phyloP scores from a whole-genome alignment of 2,113 vertebrate species.

The Manacus vitellinus region DNA sequence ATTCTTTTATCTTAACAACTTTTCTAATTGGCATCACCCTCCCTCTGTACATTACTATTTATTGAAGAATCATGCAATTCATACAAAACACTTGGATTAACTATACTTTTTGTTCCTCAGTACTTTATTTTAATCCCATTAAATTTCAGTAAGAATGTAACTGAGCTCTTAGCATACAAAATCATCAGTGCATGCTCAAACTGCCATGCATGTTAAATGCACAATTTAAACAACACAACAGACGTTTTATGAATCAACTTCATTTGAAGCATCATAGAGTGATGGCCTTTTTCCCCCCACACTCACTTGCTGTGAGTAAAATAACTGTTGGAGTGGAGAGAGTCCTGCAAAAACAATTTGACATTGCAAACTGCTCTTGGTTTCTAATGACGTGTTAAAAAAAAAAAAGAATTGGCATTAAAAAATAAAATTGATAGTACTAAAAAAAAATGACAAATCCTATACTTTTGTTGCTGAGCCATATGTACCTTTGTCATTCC shows the following conservation, averaged over 20 bases:
- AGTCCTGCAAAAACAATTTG: neutral
- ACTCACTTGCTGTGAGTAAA: neutral
- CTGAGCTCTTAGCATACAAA: slow-evolving; percentile 35
- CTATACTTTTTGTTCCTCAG: slow-evolving; percentile 32
- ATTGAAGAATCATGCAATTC: slow-evolving; percentile 21
- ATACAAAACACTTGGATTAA: slow-evolving; percentile 27
- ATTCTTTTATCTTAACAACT: neutral
- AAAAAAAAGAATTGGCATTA: neutral
- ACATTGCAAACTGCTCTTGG: neutral
- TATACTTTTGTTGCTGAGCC: neutral
- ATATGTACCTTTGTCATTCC: neutral
- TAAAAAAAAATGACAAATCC: neutral
- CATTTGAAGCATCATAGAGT: neutral
- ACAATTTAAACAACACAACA: slow-evolving; percentile 38
- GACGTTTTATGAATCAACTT: neutral
- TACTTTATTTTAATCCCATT: slow-evolving; percentile 40
- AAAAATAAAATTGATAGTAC: neutral
- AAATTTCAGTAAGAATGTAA: slow-evolving; percentile 4
- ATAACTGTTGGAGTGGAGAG: neutral
- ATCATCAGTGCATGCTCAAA: slow-evolving; percentile 36
- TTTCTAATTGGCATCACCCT: neutral
- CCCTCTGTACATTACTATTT: neutral
- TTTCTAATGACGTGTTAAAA: neutral
- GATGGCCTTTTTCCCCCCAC: neutral
- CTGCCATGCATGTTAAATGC: slow-evolving; percentile 20